Percentiles rank a stretch among this genome's conserved stretches.
These are phyloP conservation scores for Tryphoninae sp. DNA, from an alignment of 2,888 invertebrate genomes.

Conservation along the genomic window DNA sequence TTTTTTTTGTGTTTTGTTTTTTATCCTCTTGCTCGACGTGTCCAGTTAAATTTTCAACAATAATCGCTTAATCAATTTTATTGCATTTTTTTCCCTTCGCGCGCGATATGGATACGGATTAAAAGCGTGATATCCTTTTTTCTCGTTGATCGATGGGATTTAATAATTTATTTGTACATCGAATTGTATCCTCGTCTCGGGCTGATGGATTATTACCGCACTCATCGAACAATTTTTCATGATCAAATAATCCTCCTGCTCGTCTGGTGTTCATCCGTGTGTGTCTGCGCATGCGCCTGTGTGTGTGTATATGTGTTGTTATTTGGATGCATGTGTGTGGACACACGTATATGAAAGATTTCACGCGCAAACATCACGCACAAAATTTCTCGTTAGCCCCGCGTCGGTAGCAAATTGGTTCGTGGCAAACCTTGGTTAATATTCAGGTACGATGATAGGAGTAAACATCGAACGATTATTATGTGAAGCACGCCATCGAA, in stretches of 20 bases:
- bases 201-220: too few relatives aligned
- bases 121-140: not conserved
- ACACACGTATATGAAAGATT: not conserved
- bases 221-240: too few relatives aligned
- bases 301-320: too few relatives aligned
- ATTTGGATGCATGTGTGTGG: not conserved
- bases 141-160: not conserved
- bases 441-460: constrained; percentile 34
- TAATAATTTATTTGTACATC: not conserved
- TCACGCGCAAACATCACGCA: not conserved
- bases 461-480: constrained; percentile 5
- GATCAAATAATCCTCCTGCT: too few relatives aligned
- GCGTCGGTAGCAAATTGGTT: constrained; percentile 45
- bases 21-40: not conserved
- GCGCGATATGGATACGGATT: not conserved
- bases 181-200: too few relatives aligned
- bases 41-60: constrained; percentile 42
- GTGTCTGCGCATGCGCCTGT: too few relatives aligned
- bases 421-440: constrained; percentile 57
- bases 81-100: not conserved
- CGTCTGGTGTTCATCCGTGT: too few relatives aligned
- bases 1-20: constrained; percentile 12
- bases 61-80: constrained; percentile 43
- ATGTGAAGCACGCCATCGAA: constrained; percentile 1
- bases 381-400: constrained; percentile 49